phyloP scores from a whole-genome alignment of 2,888 invertebrate species.

The Xanthorhoe spadicearia region DNA sequence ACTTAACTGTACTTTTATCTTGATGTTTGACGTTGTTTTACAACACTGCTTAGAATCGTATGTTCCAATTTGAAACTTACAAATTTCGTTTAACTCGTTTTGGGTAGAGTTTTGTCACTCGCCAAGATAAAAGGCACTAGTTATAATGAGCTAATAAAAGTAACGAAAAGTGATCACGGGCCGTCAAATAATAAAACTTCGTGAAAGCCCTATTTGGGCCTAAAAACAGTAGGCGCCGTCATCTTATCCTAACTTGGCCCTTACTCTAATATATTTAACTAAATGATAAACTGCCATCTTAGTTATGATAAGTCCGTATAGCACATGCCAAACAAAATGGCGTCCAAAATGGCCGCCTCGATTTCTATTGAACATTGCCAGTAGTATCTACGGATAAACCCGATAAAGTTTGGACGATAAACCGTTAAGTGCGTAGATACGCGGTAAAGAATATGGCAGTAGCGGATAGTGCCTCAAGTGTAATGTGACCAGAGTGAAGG shows the following conservation, averaged over 20 bases:
- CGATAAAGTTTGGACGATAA: constrained; percentile 18
- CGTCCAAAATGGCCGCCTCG: constrained; percentile 7
- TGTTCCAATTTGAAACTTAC: neutral
- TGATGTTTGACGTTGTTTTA: neutral
- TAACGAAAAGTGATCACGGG: constrained; percentile 14
- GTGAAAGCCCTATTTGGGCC: constrained; percentile 44
- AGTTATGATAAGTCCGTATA: constrained; percentile 21
- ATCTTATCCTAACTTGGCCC: constrained; percentile 65
- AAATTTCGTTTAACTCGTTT: too few relatives aligned
- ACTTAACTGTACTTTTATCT: neutral
- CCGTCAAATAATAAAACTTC: constrained; percentile 44
- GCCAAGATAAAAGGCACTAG: constrained; percentile 5
- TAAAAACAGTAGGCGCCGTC: constrained; percentile 61
- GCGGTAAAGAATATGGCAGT: constrained; percentile 36
- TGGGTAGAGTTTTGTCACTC: neutral
- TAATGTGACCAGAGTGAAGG: constrained; percentile 30
- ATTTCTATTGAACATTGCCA: constrained; percentile 15
- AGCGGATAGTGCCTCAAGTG: constrained; percentile 14
- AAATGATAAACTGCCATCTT: constrained; percentile 46
- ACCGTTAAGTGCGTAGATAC: constrained; percentile 15
- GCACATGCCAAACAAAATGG: constrained; percentile 9
- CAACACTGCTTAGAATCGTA: neutral
- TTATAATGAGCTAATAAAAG: neutral
- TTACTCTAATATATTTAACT: constrained; percentile 75
- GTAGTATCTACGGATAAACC: constrained; percentile 25